These are phyloP conservation scores for Tetheella fluctuosa DNA, from an alignment of 2,888 invertebrate species.

Conservation along the genomic window DNA sequence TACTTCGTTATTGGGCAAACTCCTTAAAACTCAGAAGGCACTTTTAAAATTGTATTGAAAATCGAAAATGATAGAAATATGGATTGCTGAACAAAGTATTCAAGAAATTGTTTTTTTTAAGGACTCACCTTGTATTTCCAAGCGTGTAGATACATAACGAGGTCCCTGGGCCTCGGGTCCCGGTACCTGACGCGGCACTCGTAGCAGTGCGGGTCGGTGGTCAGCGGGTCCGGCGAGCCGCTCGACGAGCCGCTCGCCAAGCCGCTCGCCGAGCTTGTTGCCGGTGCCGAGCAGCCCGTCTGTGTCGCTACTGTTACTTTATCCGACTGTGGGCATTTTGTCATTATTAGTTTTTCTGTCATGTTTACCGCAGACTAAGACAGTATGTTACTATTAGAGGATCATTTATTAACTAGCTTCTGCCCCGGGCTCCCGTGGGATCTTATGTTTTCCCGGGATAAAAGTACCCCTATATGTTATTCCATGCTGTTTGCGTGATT, in stretches of 20 bases:
- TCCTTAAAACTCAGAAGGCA: no score
- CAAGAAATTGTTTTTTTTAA: background rate
- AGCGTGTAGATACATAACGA: slow-evolving; percentile 98
- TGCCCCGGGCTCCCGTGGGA: no score
- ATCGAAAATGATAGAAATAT: no score
- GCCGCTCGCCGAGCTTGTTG: slow-evolving; percentile 52
- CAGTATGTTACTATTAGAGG: no score
- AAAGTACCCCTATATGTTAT: no score
- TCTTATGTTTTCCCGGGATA: no score
- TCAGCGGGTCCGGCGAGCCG: slow-evolving; percentile 78
- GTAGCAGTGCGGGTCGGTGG: slow-evolving; percentile 94
- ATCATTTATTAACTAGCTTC: no score
- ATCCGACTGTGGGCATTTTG: slow-evolving; percentile 60
- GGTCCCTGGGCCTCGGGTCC: slow-evolving; percentile 95
- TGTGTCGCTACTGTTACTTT: slow-evolving; percentile 94
- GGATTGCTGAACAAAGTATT: no score
- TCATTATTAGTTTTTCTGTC: no score
- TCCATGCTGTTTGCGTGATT: no score
- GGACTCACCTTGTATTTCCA: slow-evolving; percentile 92
- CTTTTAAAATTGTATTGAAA: no score
- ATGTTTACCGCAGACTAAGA: background rate
- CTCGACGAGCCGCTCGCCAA: slow-evolving; percentile 24
- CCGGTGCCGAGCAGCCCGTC: slow-evolving; percentile 90
- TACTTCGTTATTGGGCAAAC: background rate
- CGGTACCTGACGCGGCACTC: slow-evolving; percentile 96